Base-by-base conservation (phyloP, 2,888 invertebrate genomes). In the Eudemis profundana region DNA sequence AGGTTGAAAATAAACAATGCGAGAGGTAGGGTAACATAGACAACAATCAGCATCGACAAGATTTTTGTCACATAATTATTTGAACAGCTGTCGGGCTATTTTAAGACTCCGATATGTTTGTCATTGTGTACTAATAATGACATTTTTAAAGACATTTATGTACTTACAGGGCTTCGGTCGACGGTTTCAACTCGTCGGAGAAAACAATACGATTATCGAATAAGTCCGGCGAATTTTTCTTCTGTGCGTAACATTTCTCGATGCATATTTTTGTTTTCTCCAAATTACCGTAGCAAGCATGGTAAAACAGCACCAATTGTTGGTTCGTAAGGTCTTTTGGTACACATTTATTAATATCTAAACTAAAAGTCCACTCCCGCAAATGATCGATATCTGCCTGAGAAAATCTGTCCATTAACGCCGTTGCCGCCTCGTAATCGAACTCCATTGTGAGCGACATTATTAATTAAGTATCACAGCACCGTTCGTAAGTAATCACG, bases 221-320 rank as follows among this genome's bases (percentile, higher is more conserved):
- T 70, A 95, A 91, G 75, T 95, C 95, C 0, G 95, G 94, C 0
- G 92, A 89, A 70, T 93, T 93, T 70, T 92, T 93, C 69, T 94
- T 92, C 60, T 93, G 83, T 33, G 87, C 87, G 77, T 94, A 95
- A 83, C 94, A 95, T 66, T 91, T 91, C 70, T 93, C 90, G 72
- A 96, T 94, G 72, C 95, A 95, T n/a, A 79, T 84, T 77, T 94
- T 94, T 0, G 94, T 93, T 57, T 90, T 92, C 12, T 94, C 93
- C 72, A 93, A 74, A 42, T 94, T 88, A 62, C 93, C 94, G 67
- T 94, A 93, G 80, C 95, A 95, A 51, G 95, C 95, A 74, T 95
- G 92, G 71, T 94, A 93, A 77, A 95, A 95, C 46, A 95, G 81
- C 29, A 94, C 91, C 61, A 95, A 85, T 79, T 95, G 95, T 81